Evolutionary conservation across 2,113 vertebrate species (phyloP).

Genomic region (Heterotilapia buettikoferi): DNA sequence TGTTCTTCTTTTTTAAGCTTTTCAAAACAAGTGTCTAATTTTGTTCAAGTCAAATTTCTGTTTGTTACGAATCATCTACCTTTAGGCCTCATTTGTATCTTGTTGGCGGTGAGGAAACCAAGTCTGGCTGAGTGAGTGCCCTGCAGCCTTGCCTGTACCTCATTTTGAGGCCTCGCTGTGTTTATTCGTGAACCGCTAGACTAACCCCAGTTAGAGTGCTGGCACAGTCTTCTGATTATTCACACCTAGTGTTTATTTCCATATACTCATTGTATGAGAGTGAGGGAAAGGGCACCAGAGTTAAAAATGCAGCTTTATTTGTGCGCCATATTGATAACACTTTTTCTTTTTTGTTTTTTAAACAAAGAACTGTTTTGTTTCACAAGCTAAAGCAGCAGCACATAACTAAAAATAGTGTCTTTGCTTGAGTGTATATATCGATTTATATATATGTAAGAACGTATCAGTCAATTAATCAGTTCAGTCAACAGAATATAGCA

Average conservation of each 20-base stretch:
- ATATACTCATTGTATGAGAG: conserved; percentile 1
- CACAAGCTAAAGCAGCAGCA: background rate
- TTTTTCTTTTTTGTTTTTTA: background rate
- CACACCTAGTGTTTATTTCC: conserved; percentile 28
- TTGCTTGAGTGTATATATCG: background rate
- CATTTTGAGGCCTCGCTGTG: background rate
- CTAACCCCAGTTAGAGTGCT: background rate
- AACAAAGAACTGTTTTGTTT: background rate
- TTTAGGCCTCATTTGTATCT: background rate
- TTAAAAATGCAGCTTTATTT: conserved; percentile 8
- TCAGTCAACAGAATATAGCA: background rate
- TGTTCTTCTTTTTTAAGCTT: background rate
- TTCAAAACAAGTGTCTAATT: background rate
- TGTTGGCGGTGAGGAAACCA: background rate
- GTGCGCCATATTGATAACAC: background rate
- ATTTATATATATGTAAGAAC: background rate
- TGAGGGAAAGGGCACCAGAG: background rate
- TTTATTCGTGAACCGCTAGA: background rate
- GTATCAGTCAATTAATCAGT: background rate
- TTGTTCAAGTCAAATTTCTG: background rate
- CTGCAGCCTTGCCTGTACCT: background rate
- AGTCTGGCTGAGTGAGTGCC: background rate
- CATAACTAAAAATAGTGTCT: background rate
- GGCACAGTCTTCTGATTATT: background rate
- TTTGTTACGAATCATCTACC: background rate